Conservation (phyloP, 2,113 vertebrate species). For the Campylomormyrus numenius region DNA sequence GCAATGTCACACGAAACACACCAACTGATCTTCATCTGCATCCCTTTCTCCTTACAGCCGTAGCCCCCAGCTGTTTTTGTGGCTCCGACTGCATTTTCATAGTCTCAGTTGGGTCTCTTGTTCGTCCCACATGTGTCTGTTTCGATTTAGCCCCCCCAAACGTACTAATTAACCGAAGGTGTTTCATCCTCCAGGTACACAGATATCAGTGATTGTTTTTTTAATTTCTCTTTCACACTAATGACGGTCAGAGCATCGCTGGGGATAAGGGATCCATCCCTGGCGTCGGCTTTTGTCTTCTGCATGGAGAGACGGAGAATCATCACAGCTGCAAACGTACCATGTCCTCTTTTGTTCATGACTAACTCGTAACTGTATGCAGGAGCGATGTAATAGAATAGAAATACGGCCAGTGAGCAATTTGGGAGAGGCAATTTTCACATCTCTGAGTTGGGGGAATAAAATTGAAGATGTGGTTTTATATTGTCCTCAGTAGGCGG, state of each 20-base stretch:
- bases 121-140: background rate
- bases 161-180: background rate
- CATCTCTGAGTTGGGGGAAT: background rate
- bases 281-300: background rate
- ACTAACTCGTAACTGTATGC: background rate
- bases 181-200: background rate
- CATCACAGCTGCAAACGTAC: background rate
- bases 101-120: background rate
- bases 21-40: background rate
- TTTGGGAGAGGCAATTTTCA: constrained; percentile 10
- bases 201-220: background rate
- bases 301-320: background rate
- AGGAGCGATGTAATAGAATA: background rate
- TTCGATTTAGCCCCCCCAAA: background rate
- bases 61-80: background rate
- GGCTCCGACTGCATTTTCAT: background rate
- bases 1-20: background rate
- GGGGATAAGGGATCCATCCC: background rate
- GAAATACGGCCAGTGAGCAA: background rate
- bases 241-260: background rate
- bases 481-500: background rate
- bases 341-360: background rate
- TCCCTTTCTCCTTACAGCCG: background rate
- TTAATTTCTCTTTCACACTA: background rate
- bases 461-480: constrained; percentile 3